These are phyloP conservation scores for Conus canariensis DNA, from an alignment of 2,888 invertebrate species.

Conservation along the genomic window DNA sequence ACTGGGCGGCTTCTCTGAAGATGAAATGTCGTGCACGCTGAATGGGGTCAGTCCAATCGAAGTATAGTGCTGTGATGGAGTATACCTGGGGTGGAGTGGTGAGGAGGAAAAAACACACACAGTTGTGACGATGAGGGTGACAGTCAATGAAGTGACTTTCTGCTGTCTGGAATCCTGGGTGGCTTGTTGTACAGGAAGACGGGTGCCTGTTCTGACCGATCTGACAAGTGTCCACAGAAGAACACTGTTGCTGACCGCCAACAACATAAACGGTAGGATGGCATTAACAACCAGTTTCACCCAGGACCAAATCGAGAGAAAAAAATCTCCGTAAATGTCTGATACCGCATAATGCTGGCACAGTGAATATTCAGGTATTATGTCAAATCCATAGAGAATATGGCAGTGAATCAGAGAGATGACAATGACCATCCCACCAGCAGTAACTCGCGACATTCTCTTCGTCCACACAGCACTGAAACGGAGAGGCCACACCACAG, in stretches of 20 bases:
- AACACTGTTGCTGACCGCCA: neutral
- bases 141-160: no score
- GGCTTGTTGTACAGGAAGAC: neutral
- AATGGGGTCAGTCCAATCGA: no score
- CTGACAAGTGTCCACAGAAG: neutral
- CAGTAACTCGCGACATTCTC: neutral
- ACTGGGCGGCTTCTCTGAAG: no score
- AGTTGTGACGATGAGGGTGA: neutral
- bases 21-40: no score
- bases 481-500: conserved; percentile 33
- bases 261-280: neutral
- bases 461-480: conserved; percentile 5
- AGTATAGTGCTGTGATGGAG: no score
- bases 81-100: no score
- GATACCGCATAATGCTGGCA: neutral
- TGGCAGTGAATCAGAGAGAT: neutral
- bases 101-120: no score
- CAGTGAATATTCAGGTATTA: neutral
- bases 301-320: neutral
- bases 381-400: neutral
- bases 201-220: neutral
- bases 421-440: neutral
- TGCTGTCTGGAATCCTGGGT: neutral
- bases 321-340: neutral
- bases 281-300: neutral